Evolutionary conservation across 2,797 vertebrate genomes (phyloP).

Genomic region (Tamandua tetradactyla): DNA sequence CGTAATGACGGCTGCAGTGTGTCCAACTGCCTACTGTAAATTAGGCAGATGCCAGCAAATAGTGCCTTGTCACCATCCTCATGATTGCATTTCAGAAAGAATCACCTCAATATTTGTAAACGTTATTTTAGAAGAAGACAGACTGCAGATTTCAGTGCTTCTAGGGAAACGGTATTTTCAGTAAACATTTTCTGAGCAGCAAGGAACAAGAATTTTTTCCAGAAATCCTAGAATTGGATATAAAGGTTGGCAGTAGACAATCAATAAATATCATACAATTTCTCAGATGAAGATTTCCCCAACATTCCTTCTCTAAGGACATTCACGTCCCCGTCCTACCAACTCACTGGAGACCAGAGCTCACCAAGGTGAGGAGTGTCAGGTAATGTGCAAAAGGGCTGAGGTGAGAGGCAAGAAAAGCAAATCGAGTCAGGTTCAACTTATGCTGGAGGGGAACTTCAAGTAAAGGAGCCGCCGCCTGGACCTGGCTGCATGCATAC

Average conservation of each 20-base stretch:
- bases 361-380: slow-evolving; percentile 29
- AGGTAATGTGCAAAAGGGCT: slow-evolving; percentile 32
- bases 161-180: slow-evolving; percentile 76
- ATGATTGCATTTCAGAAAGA: slow-evolving; percentile 62
- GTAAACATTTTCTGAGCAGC: slow-evolving; percentile 86
- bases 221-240: slow-evolving; percentile 80
- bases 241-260: slow-evolving; percentile 83
- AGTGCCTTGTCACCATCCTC: slow-evolving; percentile 71
- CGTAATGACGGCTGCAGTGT: slow-evolving; percentile 29
- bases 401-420: slow-evolving; percentile 6
- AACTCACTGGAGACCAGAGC: neutral
- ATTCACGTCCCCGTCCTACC: slow-evolving; percentile 58
- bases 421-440: slow-evolving; percentile 78
- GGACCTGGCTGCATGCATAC: slow-evolving; percentile 85
- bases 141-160: slow-evolving; percentile 78
- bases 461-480: slow-evolving; percentile 87
- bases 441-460: slow-evolving; percentile 89
- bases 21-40: slow-evolving; percentile 52
- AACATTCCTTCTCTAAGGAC: slow-evolving; percentile 72
- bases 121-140: slow-evolving; percentile 62
- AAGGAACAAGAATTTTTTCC: slow-evolving; percentile 73
- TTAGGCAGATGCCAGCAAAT: slow-evolving; percentile 55
- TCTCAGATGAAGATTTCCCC: slow-evolving; percentile 74
- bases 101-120: slow-evolving; percentile 48
- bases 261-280: slow-evolving; percentile 81